Evolutionary conservation across 2,113 vertebrate genomes (phyloP), one percentile per base, ranked within the genome.

Genomic region (Lathamus discolor): DNA sequence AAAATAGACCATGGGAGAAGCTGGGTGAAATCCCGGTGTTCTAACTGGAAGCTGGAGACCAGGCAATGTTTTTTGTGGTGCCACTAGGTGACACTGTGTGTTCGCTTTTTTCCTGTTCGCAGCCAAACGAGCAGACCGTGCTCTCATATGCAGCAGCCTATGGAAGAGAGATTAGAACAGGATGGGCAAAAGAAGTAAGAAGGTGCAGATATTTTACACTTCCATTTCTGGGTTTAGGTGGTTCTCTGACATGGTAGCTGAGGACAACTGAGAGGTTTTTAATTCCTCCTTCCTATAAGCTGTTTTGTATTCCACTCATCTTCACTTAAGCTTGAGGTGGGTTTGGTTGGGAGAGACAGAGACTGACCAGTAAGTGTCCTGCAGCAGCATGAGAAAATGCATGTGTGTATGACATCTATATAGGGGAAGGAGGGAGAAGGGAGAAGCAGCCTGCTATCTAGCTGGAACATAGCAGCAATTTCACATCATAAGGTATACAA

Each of bases 11-110:
- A 1, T 18, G 33, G 43, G 73, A 48, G 41, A 77, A 48, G 52
- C 5, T 10, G 59, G 31, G 29, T 18, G 24, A 24, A 55, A 27
- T 24, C 10, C 24, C 1, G 0, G 9, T 41, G 52, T 25, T 75
- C 9, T 48, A 10, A 5, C 23, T 78, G 68, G 49, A 15, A 44
- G 19, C n/a, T 43, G 69, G 52, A 83, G 62, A 6, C 6, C 44
- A 48, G 55, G 17, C 27, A 48, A 68, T 29, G 59, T 24, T 55
- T 55, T 41, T 29, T 17, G 5, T 73, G 61, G 44, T 83, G 77
- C 75, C 79, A 74, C 92, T 92, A 94, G 93, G 93, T 93, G 95
- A 55, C 95, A 69, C 92, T 94, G 72, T 95, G 69, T 19, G 55
- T 17, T 41, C 57, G 6, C 49, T 43, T 11, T 43, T 44, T 24